Base-by-base conservation (phyloP, 1,140 invertebrate species). In the Nixonia krombeini region DNA sequence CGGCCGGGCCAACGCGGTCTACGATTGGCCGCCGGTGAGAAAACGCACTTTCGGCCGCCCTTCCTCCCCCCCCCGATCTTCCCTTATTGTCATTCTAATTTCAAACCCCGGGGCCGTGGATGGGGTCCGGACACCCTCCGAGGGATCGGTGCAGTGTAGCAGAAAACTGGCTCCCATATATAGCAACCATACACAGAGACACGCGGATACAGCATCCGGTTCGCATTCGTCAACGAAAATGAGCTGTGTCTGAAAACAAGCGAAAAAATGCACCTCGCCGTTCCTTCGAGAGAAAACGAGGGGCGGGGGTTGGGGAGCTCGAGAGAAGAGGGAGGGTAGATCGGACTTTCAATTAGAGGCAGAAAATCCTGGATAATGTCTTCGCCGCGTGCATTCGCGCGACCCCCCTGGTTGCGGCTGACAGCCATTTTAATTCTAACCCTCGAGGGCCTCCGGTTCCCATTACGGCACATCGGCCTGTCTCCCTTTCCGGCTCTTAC, bases 71-170 rank as follows among this genome's bases (percentile, higher is more conserved):
- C n/a, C n/a, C 73, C 78, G 76, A 78, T 83, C 80, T 78, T 76
- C 77, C 77, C 76, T 83, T 78, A 83, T 85, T 85, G 83, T 84
- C 82, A 85, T 84, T 85, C 83, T 84, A 82, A 85, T 84, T 83
- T 82, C 76, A 78, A 83, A 66, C 4, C 29, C 9, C 29, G 67
- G 62, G 59, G 65, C 65, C 52, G 49, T 35, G 21, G 26, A 68
- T 74, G 57, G 75, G 69, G 71, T 58, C 67, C 65, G n/a, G n/a
- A n/a, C n/a, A n/a, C n/a, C n/a, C n/a, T n/a, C n/a, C n/a, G n/a
- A 62, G 53, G 57, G 67, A 73, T 8, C 29, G 9, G 29, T 58
- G 57, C 63, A 62, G 70, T 68, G 73, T 77, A 73, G 75, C 67
- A 74, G 67, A 74, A 70, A 77, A 74, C 71, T 78, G 68, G 73